Conservation (phyloP, 1,140 invertebrate genomes). For the Leptoteleia sp. region DNA sequence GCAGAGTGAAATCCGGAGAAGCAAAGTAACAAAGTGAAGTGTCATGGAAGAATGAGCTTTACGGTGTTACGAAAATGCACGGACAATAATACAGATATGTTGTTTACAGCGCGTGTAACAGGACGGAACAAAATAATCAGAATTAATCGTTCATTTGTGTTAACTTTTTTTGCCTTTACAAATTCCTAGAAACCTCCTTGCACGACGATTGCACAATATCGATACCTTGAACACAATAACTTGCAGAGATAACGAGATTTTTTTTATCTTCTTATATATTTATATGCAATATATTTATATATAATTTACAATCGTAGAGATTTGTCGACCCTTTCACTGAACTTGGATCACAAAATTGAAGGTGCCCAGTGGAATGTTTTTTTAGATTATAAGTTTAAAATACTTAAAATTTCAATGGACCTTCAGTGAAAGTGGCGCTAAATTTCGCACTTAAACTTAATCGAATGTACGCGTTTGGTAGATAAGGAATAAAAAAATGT, state of each 20-base stretch:
- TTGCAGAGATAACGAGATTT: not conserved
- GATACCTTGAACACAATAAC: constrained; percentile 8
- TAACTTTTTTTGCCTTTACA: too few species aligned
- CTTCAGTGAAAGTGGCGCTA: not conserved
- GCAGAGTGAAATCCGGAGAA: not conserved
- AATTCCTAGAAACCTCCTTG: too few species aligned
- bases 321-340: constrained; percentile 20
- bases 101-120: not conserved
- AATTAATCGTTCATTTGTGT: not conserved
- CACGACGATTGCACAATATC: constrained; percentile 1
- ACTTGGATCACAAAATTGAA: constrained; percentile 6
- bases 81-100: too few species aligned
- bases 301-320: constrained; percentile 18
- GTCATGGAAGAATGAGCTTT: too few species aligned
- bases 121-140: constrained; percentile 6
- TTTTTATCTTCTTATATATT: not conserved
- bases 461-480: not conserved
- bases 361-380: constrained; percentile 7
- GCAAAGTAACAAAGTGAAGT: not conserved
- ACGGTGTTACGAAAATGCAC: too few species aligned
- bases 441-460: not conserved
- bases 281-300: not conserved
- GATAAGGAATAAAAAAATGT: too few species aligned
- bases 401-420: not conserved
- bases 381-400: not conserved